Evolutionary conservation across 2,113 vertebrate genomes (phyloP).

Genomic region (Xerus inauris): DNA sequence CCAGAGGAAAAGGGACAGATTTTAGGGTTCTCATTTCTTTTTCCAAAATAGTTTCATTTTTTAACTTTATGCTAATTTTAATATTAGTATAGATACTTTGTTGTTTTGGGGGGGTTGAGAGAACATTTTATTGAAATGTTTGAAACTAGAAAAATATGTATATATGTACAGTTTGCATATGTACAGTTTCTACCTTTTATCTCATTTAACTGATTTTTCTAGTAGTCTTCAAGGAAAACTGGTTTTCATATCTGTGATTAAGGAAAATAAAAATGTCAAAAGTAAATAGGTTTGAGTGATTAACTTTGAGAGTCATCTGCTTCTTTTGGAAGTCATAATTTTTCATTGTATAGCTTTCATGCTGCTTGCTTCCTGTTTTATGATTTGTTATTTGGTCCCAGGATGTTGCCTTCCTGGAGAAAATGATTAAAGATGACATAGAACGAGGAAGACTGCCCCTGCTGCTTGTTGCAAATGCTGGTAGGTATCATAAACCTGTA

Average conservation of each 20-base stretch:
- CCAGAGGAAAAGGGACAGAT: conserved; percentile 12
- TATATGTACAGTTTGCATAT: no score
- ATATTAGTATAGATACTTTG: background rate
- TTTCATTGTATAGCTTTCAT: conserved; percentile 35
- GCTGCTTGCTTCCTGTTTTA: conserved; percentile 44
- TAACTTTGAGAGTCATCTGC: conserved; percentile 31
- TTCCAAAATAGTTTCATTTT: conserved; percentile 7
- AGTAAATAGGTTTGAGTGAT: background rate
- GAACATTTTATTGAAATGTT: conserved; percentile 61
- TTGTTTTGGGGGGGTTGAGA: background rate
- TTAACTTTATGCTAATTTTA: background rate
- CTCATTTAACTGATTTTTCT: conserved; percentile 41
- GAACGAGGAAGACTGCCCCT: conserved; percentile 93
- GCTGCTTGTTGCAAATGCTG: conserved; percentile 96
- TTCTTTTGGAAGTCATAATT: conserved; percentile 29
- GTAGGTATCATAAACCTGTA: conserved; percentile 83
- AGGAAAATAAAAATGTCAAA: background rate
- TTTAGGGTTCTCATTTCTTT: conserved; percentile 31
- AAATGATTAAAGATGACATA: conserved; percentile 94
- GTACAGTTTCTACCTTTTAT: conserved; percentile 41
- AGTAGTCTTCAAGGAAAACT: conserved; percentile 46
- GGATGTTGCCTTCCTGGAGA: conserved; percentile 97
- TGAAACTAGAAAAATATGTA: conserved; percentile 52
- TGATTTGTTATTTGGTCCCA: conserved; percentile 79
- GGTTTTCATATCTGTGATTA: conserved; percentile 31